Evolutionary conservation across 2,797 vertebrate genomes (phyloP), one percentile per base, ranked within the genome.

Genomic region (Lithobates sylvaticus): DNA sequence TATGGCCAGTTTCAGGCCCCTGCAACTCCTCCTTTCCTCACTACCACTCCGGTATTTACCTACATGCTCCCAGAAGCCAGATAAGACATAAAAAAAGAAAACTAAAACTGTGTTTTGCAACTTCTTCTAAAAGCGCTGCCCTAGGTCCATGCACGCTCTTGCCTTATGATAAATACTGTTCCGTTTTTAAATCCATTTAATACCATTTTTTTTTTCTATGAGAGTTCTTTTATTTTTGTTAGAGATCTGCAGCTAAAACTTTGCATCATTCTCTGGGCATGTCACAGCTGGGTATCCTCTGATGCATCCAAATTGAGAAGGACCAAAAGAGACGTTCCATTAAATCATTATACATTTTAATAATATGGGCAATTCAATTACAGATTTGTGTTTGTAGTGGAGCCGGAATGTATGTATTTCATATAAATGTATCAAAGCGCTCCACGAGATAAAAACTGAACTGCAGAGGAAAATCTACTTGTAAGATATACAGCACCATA

Each of bases 401-500:
- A 73, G 77, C 69, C 54, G n/a, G 61, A 68, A 79, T 70, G 67
- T 78, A 87, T 71, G 44, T 73, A 76, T 73, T 72, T 72, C 75
- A 82, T 87, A 84, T 23, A 83, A 84, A 81, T 76, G 70, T 88
- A 15, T 64, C 89, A 1, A 42, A 34, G 69, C 84, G 67, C 39
- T 90, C 2, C 3, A 21, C 72, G 78, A 83, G 42, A 68, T 76
- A 39, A 89, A 68, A 47, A 71, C 2, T 26, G 68, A 75, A 81
- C 89, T 90, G 85, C 86, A 44, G 9, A 85, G 77, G 83, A 89
- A 89, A 88, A 88, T 77, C 83, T 76, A 71, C 86, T 88, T 89
- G 89, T 86, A 90, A 90, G 93, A 91, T 88, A 39, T 87, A 89
- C 90, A 91, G 84, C 88, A 68, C 88, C 88, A 29, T 81, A 81